Evolutionary conservation across 2,888 invertebrate species (phyloP).

Genomic region (Oscheius sp.): DNA sequence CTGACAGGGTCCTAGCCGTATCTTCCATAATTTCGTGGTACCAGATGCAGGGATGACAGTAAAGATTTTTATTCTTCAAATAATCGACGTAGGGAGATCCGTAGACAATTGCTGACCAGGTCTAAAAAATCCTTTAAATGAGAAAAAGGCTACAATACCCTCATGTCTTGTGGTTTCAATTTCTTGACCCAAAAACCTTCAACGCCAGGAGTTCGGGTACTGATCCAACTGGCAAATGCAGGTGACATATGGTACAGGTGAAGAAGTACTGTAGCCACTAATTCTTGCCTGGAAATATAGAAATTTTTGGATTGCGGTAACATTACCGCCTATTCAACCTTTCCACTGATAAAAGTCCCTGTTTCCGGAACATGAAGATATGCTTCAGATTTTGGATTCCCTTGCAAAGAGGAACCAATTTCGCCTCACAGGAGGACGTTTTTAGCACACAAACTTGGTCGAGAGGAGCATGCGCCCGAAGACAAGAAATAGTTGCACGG

Average conservation of each 20-base stretch:
- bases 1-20: not conserved
- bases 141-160: conserved; percentile 13
- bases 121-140: not conserved
- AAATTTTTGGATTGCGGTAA: not conserved
- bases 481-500: conserved; percentile 28
- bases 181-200: conserved; percentile 3
- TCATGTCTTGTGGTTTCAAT: conserved; percentile 10
- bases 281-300: not conserved
- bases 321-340: conserved; percentile 21
- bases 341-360: conserved; percentile 35
- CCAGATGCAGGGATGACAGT: conserved; percentile 30
- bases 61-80: conserved; percentile 31
- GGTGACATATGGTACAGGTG: conserved; percentile 2
- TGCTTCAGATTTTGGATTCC: conserved; percentile 35
- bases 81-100: conserved; percentile 36
- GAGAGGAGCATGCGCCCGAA: conserved; percentile 32
- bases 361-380: conserved; percentile 41
- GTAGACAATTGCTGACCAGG: conserved; percentile 35
- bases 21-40: conserved; percentile 27
- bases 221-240: not conserved
- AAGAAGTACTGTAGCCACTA: not conserved
- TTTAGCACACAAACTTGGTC: conserved; percentile 40
- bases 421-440: conserved; percentile 37
- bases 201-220: not conserved
- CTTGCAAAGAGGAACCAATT: conserved; percentile 25